Conservation (phyloP, 2,888 invertebrate species). For the Ornithoptera priamus region DNA sequence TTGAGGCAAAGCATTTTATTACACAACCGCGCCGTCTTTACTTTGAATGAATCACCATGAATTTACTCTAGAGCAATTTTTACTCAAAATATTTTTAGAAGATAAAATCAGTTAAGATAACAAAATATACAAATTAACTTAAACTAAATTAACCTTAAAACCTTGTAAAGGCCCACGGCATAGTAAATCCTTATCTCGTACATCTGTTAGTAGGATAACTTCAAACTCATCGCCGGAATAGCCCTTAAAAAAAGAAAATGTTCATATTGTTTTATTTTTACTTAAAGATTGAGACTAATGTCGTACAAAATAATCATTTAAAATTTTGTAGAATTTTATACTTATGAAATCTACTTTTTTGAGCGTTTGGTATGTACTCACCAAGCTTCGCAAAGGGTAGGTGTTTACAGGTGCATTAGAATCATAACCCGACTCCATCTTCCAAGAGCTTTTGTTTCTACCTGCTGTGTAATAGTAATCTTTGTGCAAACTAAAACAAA, state of each 20-base stretch:
- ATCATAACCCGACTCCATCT: slow-evolving; percentile 78
- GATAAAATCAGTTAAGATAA: no score
- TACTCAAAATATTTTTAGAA: no score
- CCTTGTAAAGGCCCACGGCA: slow-evolving; percentile 84
- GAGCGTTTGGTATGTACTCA: slow-evolving; percentile 34
- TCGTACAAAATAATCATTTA: no score
- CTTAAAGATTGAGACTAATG: no score
- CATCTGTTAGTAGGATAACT: slow-evolving; percentile 64
- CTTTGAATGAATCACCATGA: no score
- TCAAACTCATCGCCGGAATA: slow-evolving; percentile 67
- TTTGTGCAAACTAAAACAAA: slow-evolving; percentile 51
- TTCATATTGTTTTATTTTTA: not conserved
- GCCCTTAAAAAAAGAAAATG: slow-evolving; percentile 40
- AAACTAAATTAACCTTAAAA: slow-evolving; percentile 76
- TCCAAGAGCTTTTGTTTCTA: slow-evolving; percentile 65
- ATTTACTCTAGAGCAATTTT: no score
- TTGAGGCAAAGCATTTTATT: no score
- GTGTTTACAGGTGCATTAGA: slow-evolving; percentile 66
- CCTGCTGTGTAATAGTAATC: slow-evolving; percentile 48
- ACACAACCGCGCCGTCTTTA: no score
- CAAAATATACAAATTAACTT: no score
- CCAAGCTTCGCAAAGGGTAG: slow-evolving; percentile 80
- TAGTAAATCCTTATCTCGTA: slow-evolving; percentile 79
- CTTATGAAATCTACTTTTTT: no score
- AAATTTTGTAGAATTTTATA: no score